Evolutionary conservation across 2,113 vertebrate species (phyloP).

Genomic region (Brienomyrus brachyistius): DNA sequence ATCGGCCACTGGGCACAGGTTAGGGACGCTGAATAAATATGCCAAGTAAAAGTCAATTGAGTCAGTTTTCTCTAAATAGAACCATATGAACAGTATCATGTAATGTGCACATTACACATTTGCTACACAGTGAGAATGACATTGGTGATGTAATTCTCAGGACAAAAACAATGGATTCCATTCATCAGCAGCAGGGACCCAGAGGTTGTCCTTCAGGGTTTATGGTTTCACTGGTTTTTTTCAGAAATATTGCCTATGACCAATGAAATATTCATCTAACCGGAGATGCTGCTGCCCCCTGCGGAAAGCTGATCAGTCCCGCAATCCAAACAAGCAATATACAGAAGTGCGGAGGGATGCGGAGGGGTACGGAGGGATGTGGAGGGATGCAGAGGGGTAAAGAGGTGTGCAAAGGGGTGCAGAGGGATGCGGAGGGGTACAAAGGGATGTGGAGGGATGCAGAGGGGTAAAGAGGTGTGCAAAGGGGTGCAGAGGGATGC

Average conservation of each 20-base stretch:
- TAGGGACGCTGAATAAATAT: not conserved
- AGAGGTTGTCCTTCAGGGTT: not conserved
- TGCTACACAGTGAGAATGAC: not conserved
- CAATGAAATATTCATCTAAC: slow-evolving; percentile 13
- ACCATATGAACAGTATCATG: not conserved
- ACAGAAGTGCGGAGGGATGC: not conserved
- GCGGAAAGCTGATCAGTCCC: not conserved
- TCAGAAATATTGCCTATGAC: not conserved
- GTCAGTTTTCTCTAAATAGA: not conserved
- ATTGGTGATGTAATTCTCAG: not conserved
- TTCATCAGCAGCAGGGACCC: not conserved
- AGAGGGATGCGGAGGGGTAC: too few species aligned
- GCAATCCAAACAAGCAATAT: not conserved
- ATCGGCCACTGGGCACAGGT: not conserved
- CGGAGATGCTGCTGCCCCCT: not conserved
- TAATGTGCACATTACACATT: not conserved
- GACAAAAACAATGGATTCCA: not conserved
- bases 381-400: too few species aligned
- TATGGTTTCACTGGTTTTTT: slow-evolving; percentile 1
- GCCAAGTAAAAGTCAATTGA: not conserved
- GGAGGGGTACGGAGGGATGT: too few species aligned
- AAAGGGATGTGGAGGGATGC: too few species aligned
- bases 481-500: too few species aligned
- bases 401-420: too few species aligned
- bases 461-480: too few species aligned